These are phyloP conservation scores for Spialia ferax DNA, from an alignment of 2,888 invertebrate genomes.

Conservation along the genomic window DNA sequence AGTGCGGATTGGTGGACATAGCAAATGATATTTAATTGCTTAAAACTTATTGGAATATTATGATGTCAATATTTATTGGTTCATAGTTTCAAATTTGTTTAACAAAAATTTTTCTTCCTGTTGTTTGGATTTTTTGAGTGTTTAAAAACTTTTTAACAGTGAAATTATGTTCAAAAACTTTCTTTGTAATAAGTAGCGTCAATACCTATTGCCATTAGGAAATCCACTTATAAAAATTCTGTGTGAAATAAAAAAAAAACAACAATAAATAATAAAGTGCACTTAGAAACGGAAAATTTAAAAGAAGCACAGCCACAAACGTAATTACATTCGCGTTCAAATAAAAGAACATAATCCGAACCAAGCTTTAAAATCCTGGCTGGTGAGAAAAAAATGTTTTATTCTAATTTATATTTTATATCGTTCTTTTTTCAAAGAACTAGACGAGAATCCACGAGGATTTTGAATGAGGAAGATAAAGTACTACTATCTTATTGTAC, in stretches of 20 bases:
- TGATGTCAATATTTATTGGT: no score
- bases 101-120: no score
- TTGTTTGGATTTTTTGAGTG: no score
- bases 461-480: neutral
- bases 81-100: no score
- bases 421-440: slow-evolving; percentile 1
- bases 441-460: neutral
- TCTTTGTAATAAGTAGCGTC: no score
- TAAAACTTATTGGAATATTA: no score
- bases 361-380: slow-evolving; percentile 13
- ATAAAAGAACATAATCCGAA: slow-evolving; percentile 26
- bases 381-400: slow-evolving; percentile 13
- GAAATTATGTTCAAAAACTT: no score
- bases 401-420: slow-evolving; percentile 26
- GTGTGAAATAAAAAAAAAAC: neutral
- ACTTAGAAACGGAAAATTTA: neutral
- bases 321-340: slow-evolving; percentile 24
- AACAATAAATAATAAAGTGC: neutral
- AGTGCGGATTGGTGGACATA: no score
- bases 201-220: neutral
- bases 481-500: neutral
- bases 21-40: no score
- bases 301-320: neutral
- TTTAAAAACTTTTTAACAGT: no score
- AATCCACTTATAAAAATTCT: neutral